These are phyloP conservation scores for Seladonia tumulorum DNA, from an alignment of 2,888 invertebrate species.

Conservation along the genomic window DNA sequence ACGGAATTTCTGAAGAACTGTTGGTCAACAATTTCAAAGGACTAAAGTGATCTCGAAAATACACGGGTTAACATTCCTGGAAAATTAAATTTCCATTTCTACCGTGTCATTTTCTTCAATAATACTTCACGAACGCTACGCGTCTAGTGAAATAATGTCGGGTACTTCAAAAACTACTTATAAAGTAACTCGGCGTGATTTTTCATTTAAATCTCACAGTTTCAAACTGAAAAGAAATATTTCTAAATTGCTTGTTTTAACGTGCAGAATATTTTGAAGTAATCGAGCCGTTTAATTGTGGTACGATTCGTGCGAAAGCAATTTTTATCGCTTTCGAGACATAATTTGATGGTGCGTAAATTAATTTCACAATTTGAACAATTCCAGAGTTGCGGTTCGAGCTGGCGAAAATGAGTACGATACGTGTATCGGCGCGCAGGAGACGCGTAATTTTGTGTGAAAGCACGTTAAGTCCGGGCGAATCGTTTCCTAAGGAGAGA, in stretches of 20 bases:
- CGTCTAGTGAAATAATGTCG: not conserved
- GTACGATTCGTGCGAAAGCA: not conserved
- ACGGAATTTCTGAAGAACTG: slow-evolving; percentile 16
- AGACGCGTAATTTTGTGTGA: slow-evolving; percentile 78
- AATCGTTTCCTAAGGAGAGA: slow-evolving; percentile 82
- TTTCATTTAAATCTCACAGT: not conserved
- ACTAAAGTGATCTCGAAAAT: not conserved
- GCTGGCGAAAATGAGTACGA: slow-evolving; percentile 42
- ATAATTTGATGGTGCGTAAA: not conserved
- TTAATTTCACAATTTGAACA: not conserved
- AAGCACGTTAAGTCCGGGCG: slow-evolving; percentile 79
- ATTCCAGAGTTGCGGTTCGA: not conserved
- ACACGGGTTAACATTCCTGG: not conserved
- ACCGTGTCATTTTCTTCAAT: not conserved
- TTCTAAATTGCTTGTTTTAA: not conserved
- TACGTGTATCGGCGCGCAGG: slow-evolving; percentile 48
- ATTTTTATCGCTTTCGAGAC: not conserved
- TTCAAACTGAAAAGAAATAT: not conserved
- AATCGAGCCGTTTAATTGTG: not conserved
- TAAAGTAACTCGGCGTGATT: not conserved
- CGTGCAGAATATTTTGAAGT: not conserved
- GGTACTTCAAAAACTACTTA: not conserved
- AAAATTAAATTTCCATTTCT: not conserved
- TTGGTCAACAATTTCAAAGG: not conserved
- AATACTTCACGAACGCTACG: no score